These are phyloP conservation scores for Rhincodon typus DNA, from an alignment of 2,797 vertebrate genomes.

Conservation along the genomic window DNA sequence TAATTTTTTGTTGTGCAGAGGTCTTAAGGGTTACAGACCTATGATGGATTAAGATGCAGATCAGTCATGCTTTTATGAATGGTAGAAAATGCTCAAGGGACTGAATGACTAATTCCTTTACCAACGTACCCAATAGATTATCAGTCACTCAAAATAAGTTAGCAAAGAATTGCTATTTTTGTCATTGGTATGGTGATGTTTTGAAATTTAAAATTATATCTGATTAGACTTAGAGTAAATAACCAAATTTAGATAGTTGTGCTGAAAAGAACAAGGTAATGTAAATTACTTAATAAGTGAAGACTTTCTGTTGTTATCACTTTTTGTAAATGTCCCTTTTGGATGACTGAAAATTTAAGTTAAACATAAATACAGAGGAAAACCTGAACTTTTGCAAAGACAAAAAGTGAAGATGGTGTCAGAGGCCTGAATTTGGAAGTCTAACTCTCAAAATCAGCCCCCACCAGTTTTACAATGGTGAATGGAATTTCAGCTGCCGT, in stretches of 20 bases:
- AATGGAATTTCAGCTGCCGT: too few relatives aligned
- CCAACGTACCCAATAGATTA: neutral
- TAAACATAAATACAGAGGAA: neutral
- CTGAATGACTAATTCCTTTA: neutral
- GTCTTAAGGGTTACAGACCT: neutral
- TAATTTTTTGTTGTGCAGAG: neutral
- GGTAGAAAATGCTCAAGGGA: neutral
- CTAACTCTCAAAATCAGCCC: too few relatives aligned
- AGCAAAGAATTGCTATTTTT: neutral
- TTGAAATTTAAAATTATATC: neutral
- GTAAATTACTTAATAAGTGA: neutral
- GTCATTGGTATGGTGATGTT: neutral
- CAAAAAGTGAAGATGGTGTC: too few relatives aligned
- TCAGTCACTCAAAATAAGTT: neutral
- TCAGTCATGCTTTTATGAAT: neutral
- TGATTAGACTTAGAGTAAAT: neutral
- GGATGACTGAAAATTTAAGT: neutral
- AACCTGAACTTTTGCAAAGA: too few relatives aligned
- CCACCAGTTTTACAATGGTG: too few relatives aligned
- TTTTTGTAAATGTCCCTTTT: neutral
- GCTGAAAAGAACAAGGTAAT: neutral
- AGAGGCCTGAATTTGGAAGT: too few relatives aligned
- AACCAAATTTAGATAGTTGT: neutral
- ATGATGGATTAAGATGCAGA: neutral
- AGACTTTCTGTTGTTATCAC: neutral